Evolutionary conservation across 2,797 vertebrate species (phyloP).

Genomic region (Podarcis lilfordi): DNA sequence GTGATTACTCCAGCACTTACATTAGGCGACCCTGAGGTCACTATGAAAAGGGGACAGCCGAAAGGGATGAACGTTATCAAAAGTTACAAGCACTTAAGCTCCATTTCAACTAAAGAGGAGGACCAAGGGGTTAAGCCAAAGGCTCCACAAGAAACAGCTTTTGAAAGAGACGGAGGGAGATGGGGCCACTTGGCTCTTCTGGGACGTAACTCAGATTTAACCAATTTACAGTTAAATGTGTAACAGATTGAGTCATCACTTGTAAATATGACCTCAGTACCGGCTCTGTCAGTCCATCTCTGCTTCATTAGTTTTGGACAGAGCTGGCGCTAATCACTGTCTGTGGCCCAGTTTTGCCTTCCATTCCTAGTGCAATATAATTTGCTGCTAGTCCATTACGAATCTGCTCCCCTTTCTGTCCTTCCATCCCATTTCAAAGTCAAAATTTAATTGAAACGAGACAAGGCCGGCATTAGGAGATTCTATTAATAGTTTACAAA

Average conservation of each 20-base stretch:
- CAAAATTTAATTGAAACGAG: slow-evolving; percentile 57
- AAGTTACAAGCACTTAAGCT: too few relatives aligned
- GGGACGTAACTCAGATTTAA: too few relatives aligned
- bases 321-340: not conserved
- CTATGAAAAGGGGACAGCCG: too few relatives aligned
- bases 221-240: not conserved
- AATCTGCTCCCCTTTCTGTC: not conserved
- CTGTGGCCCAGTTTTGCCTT: not conserved
- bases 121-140: too few relatives aligned
- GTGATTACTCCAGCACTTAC: too few relatives aligned
- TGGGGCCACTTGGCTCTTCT: too few relatives aligned
- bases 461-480: not conserved
- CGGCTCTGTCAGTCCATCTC: not conserved
- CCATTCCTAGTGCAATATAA: not conserved
- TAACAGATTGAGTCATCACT: not conserved
- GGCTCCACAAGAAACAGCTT: too few relatives aligned
- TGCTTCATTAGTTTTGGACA: not conserved
- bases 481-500: slow-evolving; percentile 50
- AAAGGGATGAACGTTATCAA: too few relatives aligned
- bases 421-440: slow-evolving; percentile 49
- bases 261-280: not conserved
- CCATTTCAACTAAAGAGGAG: too few relatives aligned
- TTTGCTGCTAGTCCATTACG: not conserved
- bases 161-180: too few relatives aligned
- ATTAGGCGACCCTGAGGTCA: too few relatives aligned